Conservation (phyloP, 2,888 invertebrate genomes). For the Mayetiola destructor region DNA sequence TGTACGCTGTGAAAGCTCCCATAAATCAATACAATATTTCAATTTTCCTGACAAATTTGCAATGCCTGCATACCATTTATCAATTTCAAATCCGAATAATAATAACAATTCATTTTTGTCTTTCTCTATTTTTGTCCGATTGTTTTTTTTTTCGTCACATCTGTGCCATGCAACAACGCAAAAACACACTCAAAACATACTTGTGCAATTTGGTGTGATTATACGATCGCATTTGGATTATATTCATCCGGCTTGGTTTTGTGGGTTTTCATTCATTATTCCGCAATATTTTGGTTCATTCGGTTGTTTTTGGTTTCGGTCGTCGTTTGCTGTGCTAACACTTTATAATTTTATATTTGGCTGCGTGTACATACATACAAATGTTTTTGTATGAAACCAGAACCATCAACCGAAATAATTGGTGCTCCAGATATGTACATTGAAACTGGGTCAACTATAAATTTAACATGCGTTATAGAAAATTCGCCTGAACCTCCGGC, state of each 20-base stretch:
- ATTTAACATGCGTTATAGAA: slow-evolving; percentile 80
- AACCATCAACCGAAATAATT: slow-evolving; percentile 81
- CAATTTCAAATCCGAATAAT: too few relatives aligned
- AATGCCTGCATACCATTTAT: too few relatives aligned
- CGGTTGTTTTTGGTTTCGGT: not conserved
- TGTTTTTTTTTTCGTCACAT: too few relatives aligned
- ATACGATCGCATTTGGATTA: not conserved
- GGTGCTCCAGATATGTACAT: slow-evolving; percentile 86
- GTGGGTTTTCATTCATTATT: not conserved
- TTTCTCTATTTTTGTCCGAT: too few relatives aligned
- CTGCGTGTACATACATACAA: not conserved
- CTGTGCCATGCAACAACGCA: too few relatives aligned
- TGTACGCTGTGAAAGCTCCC: too few relatives aligned
- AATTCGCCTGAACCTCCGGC: slow-evolving; percentile 87
- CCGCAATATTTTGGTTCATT: too few relatives aligned
- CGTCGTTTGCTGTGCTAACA: not conserved
- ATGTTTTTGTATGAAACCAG: slow-evolving; percentile 43
- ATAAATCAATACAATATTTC: too few relatives aligned
- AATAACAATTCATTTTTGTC: too few relatives aligned
- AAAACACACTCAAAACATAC: too few relatives aligned
- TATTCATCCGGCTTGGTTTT: slow-evolving; percentile 1
- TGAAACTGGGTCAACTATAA: slow-evolving; percentile 85
- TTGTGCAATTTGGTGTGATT: not conserved
- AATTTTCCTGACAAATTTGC: too few relatives aligned
- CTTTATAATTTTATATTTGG: not conserved